These are phyloP conservation scores for Chrysaora quinquecirrha DNA, from an alignment of 30 jellyfish, hydroid and myxozoan genomes.

Conservation along the genomic window DNA sequence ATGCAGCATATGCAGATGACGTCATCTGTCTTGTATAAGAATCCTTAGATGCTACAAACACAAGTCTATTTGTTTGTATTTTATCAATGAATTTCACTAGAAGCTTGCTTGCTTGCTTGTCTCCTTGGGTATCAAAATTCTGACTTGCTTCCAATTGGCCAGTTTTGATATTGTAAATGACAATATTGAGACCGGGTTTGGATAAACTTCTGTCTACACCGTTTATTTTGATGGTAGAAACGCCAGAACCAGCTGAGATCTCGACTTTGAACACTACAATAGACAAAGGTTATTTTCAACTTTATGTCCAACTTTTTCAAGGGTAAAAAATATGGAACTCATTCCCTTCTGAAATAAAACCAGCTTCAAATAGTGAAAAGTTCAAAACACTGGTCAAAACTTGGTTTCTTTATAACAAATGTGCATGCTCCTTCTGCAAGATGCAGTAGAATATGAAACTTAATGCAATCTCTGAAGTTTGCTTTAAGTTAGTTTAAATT, in stretches of 20 bases:
- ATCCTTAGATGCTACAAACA: slow-evolving; percentile 42
- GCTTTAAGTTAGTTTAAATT: too few relatives aligned
- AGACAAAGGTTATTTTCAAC: too few relatives aligned
- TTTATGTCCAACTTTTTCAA: too few relatives aligned
- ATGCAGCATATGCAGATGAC: slow-evolving; percentile 53
- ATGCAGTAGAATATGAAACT: too few relatives aligned
- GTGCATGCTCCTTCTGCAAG: too few relatives aligned
- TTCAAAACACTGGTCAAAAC: too few relatives aligned
- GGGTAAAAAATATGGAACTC: too few relatives aligned
- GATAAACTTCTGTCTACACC: slow-evolving; percentile 48
- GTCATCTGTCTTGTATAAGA: slow-evolving; percentile 24
- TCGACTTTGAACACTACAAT: slow-evolving; percentile 38
- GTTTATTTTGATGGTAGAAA: slow-evolving; percentile 54
- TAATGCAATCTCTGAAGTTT: too few relatives aligned
- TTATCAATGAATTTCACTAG: slow-evolving; percentile 30
- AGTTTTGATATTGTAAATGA: slow-evolving; percentile 20
- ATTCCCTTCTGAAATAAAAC: too few relatives aligned
- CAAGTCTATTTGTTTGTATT: slow-evolving; percentile 39
- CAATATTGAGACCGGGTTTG: slow-evolving; percentile 70
- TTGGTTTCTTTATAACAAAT: too few relatives aligned
- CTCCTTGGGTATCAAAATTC: slow-evolving; percentile 41
- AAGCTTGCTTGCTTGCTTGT: slow-evolving; percentile 20
- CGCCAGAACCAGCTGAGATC: not conserved
- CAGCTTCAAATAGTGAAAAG: too few relatives aligned
- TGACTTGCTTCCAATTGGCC: slow-evolving; percentile 10